These are phyloP conservation scores for Vesta saturnalis DNA, from an alignment of 2,888 invertebrate genomes.

Conservation along the genomic window DNA sequence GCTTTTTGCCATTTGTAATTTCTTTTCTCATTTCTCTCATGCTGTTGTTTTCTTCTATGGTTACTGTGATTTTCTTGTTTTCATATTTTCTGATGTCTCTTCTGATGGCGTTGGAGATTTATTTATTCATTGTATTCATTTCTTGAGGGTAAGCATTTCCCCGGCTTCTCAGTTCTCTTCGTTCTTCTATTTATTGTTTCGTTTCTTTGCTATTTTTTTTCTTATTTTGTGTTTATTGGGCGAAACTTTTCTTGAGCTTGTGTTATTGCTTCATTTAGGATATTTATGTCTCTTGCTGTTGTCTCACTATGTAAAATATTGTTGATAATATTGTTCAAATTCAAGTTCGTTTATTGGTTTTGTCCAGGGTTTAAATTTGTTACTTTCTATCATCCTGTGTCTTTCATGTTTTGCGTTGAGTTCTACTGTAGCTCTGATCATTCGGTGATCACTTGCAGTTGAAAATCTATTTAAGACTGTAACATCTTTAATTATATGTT, in stretches of 20 bases:
- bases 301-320: no score
- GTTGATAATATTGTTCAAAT: background rate
- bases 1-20: slow-evolving; percentile 6
- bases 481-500: background rate
- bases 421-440: background rate
- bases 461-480: background rate
- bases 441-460: background rate
- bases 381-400: background rate
- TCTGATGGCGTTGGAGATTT: slow-evolving; percentile 16
- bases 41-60: slow-evolving; percentile 19
- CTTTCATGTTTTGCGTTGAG: background rate
- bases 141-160: slow-evolving; percentile 2
- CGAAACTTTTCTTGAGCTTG: slow-evolving; percentile 7
- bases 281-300: background rate
- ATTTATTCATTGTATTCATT: slow-evolving; percentile 9
- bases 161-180: slow-evolving; percentile 2
- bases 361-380: background rate
- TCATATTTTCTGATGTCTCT: slow-evolving; percentile 13
- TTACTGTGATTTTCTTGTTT: no score
- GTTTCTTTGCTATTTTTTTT: slow-evolving; percentile 15
- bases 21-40: slow-evolving; percentile 13
- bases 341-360: background rate
- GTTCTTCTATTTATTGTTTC: background rate
- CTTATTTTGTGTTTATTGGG: background rate
- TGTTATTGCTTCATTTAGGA: no score